A percentile compares a stretch with the other conserved stretches of the same genome.
Conservation (phyloP, 2,888 invertebrate species). For the Sphinx pinastri region DNA sequence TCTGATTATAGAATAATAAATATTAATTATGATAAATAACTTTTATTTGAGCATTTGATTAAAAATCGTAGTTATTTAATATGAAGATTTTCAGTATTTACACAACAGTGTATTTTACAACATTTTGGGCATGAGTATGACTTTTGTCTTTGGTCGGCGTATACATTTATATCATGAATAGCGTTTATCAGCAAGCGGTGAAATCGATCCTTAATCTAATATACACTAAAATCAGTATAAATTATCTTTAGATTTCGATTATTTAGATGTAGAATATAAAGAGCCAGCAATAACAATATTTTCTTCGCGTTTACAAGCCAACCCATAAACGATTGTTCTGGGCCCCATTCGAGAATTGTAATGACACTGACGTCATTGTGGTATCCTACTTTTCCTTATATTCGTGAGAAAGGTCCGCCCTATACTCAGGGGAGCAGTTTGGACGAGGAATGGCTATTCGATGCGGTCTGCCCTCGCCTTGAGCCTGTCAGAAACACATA, state of each 20-base stretch:
- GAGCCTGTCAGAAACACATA: constrained; percentile 50
- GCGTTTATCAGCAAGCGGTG: too few species aligned
- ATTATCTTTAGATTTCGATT: too few species aligned
- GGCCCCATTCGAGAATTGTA: constrained; percentile 46
- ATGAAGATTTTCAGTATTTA: neutral
- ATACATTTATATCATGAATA: too few species aligned
- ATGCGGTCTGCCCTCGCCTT: constrained; percentile 50
- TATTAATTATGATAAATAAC: neutral
- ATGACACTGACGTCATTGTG: constrained; percentile 44
- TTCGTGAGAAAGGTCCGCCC: constrained; percentile 42
- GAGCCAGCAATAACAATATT: neutral
- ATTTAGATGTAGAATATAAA: neutral
- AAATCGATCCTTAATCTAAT: too few species aligned
- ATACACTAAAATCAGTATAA: too few species aligned
- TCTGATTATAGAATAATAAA: neutral
- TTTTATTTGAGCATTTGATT: neutral
- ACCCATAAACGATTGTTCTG: constrained; percentile 37
- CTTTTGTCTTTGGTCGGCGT: too few species aligned
- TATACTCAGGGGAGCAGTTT: constrained; percentile 58
- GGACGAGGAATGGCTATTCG: constrained; percentile 65
- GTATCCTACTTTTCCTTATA: constrained; percentile 46
- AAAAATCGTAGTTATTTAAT: neutral
- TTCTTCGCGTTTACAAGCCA: constrained; percentile 6
- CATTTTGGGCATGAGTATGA: too few species aligned
- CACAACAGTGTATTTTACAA: too few species aligned